Evolutionary conservation across 2,113 vertebrate species (phyloP).

Genomic region (Oenanthe oenanthe): DNA sequence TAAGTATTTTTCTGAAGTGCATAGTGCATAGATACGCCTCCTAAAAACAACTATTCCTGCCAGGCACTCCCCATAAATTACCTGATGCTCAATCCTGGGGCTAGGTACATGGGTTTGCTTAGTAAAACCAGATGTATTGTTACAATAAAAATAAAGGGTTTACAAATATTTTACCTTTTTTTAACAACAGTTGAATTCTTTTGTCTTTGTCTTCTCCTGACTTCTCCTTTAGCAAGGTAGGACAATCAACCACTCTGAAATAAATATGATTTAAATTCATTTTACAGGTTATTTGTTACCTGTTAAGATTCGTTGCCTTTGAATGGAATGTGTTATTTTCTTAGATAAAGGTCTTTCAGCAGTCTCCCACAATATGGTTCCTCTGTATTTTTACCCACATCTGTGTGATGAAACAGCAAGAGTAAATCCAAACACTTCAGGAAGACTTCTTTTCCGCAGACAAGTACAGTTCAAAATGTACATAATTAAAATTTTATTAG

Average conservation of each 20-base stretch:
- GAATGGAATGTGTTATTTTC: not conserved
- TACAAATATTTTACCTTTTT: not conserved
- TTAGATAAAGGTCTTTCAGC: not conserved
- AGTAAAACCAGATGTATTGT: not conserved
- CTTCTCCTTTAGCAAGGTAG: not conserved
- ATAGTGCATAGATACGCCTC: not conserved
- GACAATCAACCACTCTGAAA: not conserved
- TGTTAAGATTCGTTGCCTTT: not conserved
- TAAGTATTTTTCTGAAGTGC: not conserved
- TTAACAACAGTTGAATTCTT: not conserved
- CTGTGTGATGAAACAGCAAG: not conserved
- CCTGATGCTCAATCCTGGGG: too few relatives aligned
- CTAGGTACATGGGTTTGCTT: not conserved
- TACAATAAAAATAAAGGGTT: not conserved
- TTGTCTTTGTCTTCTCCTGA: not conserved
- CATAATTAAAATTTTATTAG: not conserved
- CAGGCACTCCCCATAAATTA: not conserved
- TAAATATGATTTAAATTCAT: not conserved
- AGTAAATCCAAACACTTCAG: not conserved
- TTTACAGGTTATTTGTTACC: not conserved
- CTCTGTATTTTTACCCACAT: fast-evolving
- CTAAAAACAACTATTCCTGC: not conserved
- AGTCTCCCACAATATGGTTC: not conserved
- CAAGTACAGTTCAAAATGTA: not conserved
- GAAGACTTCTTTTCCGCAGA: not conserved